Base-by-base conservation (phyloP, 2,797 vertebrate species). In the Ctenosaura bakeri region DNA sequence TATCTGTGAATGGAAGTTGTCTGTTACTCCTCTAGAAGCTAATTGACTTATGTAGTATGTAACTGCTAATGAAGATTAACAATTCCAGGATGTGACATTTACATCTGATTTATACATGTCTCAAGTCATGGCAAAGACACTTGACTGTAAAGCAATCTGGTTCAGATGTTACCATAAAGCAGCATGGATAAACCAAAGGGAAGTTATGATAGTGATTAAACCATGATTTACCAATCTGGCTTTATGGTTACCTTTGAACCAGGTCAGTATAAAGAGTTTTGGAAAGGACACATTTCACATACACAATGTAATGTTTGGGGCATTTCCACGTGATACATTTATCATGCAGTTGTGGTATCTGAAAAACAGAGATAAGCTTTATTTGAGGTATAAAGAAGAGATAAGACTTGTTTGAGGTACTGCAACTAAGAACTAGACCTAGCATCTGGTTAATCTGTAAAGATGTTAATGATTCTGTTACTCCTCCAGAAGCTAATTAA, bases 1-100 rank as follows among this genome's bases (percentile, higher is more conserved):
- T 90, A 83, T 87, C 24, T 26, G 59, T 32, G 42, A 88, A 35
- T 85, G 50, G 62, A 56, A 86, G 71, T 86, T 59, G 50, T n/a
- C 59, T 76, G 1, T 80, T 71, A n/a, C 29, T 85, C 50, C 52
- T 73, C 64, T 54, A 76, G 42, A 86, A 86, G 18, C 26, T 86
- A 81, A 87, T n/a, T 32, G 46, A 52, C 35, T 88, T 88, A 66
- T 78, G 50, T 79, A 88, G 77, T 38, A 46, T 88, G 35, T 50
- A 52, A 80, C 59, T 13, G 50, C 77, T 74, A 90, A 82, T 66
- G 64, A 62, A 24, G 56, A 59, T 29, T 59, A n/a, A 62, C 54
- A 76, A 73, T 81, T 86, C 32, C 82, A 86, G 84, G 0, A 22
- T 32, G 74, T 26, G 42, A 81, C 35, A 38, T 46, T 90, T 14